These are phyloP conservation scores for Yponomeuta malinellus DNA, from an alignment of 2,888 invertebrate genomes.

Conservation along the genomic window DNA sequence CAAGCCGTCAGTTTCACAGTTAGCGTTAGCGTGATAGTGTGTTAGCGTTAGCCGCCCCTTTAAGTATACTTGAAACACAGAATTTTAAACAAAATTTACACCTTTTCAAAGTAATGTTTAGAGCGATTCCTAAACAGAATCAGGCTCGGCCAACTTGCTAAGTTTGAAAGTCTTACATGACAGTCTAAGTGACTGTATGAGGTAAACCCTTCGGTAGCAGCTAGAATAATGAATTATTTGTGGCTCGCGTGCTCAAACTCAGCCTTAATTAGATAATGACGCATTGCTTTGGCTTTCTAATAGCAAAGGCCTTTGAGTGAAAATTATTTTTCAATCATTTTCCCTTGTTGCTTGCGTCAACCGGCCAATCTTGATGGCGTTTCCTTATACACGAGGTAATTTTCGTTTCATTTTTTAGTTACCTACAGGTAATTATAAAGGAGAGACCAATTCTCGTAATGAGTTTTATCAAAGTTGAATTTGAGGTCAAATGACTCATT, in stretches of 20 bases:
- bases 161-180: conserved; percentile 66
- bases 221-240: conserved; percentile 65
- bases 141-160: conserved; percentile 34
- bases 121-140: not conserved
- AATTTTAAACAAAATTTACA: too few species aligned
- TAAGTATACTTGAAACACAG: too few species aligned
- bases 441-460: not conserved
- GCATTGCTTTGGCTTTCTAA: conserved; percentile 31
- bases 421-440: not conserved
- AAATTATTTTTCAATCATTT: conserved; percentile 11
- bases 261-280: conserved; percentile 55
- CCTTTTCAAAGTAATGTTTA: not conserved
- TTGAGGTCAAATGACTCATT: conserved; percentile 51
- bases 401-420: not conserved
- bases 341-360: not conserved
- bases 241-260: conserved; percentile 60
- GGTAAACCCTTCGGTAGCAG: conserved; percentile 39
- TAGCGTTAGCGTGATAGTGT: too few species aligned
- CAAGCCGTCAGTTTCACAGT: too few species aligned
- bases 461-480: not conserved
- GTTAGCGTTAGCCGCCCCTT: too few species aligned
- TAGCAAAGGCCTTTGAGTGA: conserved; percentile 16
- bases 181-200: conserved; percentile 70
- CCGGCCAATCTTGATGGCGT: not conserved
- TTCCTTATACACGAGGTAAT: not conserved